Base-by-base conservation (phyloP, 2,113 vertebrate species). In the Scomber japonicus region DNA sequence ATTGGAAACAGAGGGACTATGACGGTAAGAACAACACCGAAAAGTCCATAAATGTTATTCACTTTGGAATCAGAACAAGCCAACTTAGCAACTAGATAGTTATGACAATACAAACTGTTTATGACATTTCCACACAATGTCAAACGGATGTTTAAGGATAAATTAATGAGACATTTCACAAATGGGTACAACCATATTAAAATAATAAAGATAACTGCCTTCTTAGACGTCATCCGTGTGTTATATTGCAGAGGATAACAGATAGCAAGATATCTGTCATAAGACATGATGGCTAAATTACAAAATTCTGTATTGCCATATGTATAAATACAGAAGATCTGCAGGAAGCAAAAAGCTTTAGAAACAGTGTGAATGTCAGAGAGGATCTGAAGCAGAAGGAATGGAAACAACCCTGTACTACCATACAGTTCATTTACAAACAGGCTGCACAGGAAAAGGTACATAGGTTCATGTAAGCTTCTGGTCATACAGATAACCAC, bases 161-260 rank as follows among this genome's bases (percentile, higher is more conserved):
- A 14, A 1, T 66, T 81, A 0, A 78, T 27, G 0, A 71, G 0
- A 0, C 51, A 45, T 11, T 64, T 81, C 0, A 70, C 17, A 50
- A 81, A 63, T 0, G 89, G 80, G 19, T 87, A 66, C 2, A 88
- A 10, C 91, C 93, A 93, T 6, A 84, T 30, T 0, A 79, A 2
- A 3, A 4, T 5, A 5, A 91, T 54, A 0, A 86, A 53, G 0
- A 51, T n/a, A 1, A 31, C 7, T 0, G 57, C 87, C n/a, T 19
- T 89, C 6, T 35, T 31, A 0, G 1, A n/a, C 0, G 72, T 67
- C 80, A 87, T 83, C 0, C 5, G 63, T 1, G 45, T 14, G 51
- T 75, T 50, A 7, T 79, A 84, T 3, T 69, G 70, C 3, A 83
- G 75, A 48, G 81, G 81, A 19, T 0, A 44, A 11, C 80, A 82